A percentile compares a stretch with the other conserved stretches of the same genome.
Evolutionary conservation across 1,140 invertebrate genomes (phyloP).

Genomic region (Drosophila repletoides): DNA sequence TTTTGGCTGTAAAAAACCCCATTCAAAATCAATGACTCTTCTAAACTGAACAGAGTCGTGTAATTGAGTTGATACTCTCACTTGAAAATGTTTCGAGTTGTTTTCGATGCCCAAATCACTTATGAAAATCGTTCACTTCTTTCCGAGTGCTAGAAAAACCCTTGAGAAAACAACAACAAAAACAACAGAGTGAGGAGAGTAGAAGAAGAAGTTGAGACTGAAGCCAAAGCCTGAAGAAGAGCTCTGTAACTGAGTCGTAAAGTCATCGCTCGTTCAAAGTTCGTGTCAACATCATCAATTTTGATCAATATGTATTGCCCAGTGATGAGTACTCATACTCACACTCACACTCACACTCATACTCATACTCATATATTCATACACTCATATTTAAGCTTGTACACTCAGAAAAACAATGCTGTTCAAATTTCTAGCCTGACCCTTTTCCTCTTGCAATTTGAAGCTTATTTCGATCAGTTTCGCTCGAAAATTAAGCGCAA

Average conservation of each 20-base stretch:
- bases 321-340: slow-evolving; percentile 18
- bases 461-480: too few species aligned
- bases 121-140: slow-evolving; percentile 66
- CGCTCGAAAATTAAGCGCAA: too few species aligned
- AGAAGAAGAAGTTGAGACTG: background rate
- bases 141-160: slow-evolving; percentile 41
- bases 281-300: slow-evolving; percentile 81
- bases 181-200: background rate
- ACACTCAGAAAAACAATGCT: too few species aligned
- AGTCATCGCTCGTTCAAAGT: slow-evolving; percentile 69
- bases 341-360: slow-evolving; percentile 1
- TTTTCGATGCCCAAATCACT: slow-evolving; percentile 64
- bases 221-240: background rate
- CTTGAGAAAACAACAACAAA: slow-evolving; percentile 33
- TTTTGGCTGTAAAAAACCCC: slow-evolving; percentile 37
- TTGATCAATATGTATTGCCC: slow-evolving; percentile 74
- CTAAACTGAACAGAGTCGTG: slow-evolving; percentile 3
- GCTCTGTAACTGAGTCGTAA: slow-evolving; percentile 26
- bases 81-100: slow-evolving; percentile 61
- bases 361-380: background rate
- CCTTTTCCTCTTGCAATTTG: too few species aligned
- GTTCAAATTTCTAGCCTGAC: too few species aligned
- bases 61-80: slow-evolving; percentile 64
- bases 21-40: slow-evolving; percentile 34
- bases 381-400: background rate